A percentile compares a stretch with the other conserved stretches of the same genome.
Conservation (phyloP, 2,888 invertebrate genomes). For the Cheilosia impressa region DNA sequence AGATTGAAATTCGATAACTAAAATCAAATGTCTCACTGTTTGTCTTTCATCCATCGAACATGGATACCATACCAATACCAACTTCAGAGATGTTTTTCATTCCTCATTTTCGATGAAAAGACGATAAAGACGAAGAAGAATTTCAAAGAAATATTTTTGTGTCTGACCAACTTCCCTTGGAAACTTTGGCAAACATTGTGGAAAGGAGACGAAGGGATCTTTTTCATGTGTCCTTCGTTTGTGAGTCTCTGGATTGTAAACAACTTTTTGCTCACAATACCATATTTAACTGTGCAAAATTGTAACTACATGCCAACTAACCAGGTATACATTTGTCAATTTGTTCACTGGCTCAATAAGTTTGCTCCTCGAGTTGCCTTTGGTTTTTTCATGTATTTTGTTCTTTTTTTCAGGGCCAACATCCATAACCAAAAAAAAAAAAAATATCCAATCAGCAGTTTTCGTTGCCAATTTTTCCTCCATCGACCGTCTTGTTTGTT, state of each 20-base stretch:
- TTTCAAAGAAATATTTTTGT: conserved; percentile 17
- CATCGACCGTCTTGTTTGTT: conserved; percentile 54
- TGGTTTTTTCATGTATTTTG: not conserved
- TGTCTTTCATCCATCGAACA: conserved; percentile 46
- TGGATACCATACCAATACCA: conserved; percentile 1
- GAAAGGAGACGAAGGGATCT: not conserved
- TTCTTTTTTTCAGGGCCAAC: conserved; percentile 39
- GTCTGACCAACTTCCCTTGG: conserved; percentile 24
- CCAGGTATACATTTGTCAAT: conserved; percentile 69
- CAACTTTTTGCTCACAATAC: conserved; percentile 55
- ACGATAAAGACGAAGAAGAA: not conserved
- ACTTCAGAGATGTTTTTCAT: conserved; percentile 19
- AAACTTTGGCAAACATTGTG: conserved; percentile 22
- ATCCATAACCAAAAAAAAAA: conserved; percentile 34
- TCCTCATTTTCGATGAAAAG: conserved; percentile 12
- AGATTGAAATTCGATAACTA: conserved; percentile 32
- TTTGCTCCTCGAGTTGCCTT: conserved; percentile 34
- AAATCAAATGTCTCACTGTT: conserved; percentile 38
- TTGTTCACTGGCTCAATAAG: conserved; percentile 31
- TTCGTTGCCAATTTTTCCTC: conserved; percentile 60
- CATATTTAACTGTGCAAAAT: conserved; percentile 39
- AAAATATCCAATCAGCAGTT: conserved; percentile 69
- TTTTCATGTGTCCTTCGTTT: conserved; percentile 35
- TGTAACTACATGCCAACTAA: conserved; percentile 61
- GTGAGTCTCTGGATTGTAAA: conserved; percentile 50